phyloP scores from a whole-genome alignment of 2,888 invertebrate genomes.

The Schizaphis graminum region DNA sequence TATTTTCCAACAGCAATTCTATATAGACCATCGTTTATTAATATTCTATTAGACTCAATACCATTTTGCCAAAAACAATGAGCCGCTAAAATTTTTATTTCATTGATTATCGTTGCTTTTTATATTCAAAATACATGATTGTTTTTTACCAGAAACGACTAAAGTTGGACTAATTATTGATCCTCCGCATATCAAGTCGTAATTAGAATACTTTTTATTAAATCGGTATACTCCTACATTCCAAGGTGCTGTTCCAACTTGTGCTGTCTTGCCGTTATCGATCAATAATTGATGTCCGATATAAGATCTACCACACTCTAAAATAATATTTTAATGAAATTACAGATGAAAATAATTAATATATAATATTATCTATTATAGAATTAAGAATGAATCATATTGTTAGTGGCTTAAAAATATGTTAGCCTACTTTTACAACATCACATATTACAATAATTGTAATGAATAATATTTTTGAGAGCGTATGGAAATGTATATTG shows the following conservation, averaged over 20 bases:
- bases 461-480: too few relatives aligned
- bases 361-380: not conserved
- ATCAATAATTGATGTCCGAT: conserved; percentile 68
- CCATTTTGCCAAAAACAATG: conserved; percentile 58
- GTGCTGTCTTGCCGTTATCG: conserved; percentile 69
- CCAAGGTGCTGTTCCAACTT: conserved; percentile 70
- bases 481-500: too few relatives aligned
- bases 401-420: too few relatives aligned
- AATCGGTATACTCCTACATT: conserved; percentile 52
- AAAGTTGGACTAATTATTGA: conserved; percentile 51
- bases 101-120: not conserved
- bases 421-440: too few relatives aligned
- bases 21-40: too few relatives aligned
- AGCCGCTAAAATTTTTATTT: conserved; percentile 52
- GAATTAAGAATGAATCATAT: too few relatives aligned
- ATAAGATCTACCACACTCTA: conserved; percentile 70
- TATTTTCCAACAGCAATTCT: too few relatives aligned
- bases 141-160: conserved; percentile 60
- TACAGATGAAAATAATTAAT: not conserved
- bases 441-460: too few relatives aligned
- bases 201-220: not conserved
- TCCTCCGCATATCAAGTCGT: conserved; percentile 65
- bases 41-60: not conserved
- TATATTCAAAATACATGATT: not conserved
- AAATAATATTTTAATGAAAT: not conserved